Base-by-base conservation (phyloP, 2,888 invertebrate genomes). In the Carterocephalus palaemon region DNA sequence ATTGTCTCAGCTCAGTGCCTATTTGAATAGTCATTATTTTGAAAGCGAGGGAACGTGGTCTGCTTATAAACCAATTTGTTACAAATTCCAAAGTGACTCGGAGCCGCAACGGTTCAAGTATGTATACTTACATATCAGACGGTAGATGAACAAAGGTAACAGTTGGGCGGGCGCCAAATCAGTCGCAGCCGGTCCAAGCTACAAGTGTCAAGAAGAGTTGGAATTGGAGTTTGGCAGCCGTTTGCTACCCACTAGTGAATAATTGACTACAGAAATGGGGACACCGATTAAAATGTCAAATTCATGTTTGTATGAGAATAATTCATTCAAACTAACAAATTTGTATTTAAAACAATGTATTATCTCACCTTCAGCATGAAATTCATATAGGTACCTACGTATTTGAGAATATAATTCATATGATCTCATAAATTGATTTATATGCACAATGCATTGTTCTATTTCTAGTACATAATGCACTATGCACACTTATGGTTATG, bases 131-230 rank as follows among this genome's bases (percentile, higher is more conserved):
- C 29, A 34, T 42, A 19, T 28, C 22, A 29, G 36, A 12, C 36
- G 36, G 17, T 36, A 37, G 36, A 45, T 24, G 29, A 45, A 45
- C 45, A 45, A 45, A 45, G 45, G 45, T 45, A 32, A 19, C 60
- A 57, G 58, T 73, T 83, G 83, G 84, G 59, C 48, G 54, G 33
- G 31, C 62, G 82, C 83, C 84, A 85, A 75, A 64, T 63, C 63
- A 64, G 51, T 47, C 49, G 53, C 59, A 54, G 47, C 56, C 57
- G 62, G 59, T 64, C 62, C 65, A 59, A 64, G 77, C 82, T 72
- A 83, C 84, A 83, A 84, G 83, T 83, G 80, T 78, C 78, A 68
- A 61, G 43, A 29, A n/a, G 28, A 29, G 17, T 55, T 48, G 56
- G 61, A 39, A 46, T 33, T 32, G 62, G 55, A 60, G 64, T 60